Percentiles rank a stretch among this genome's conserved stretches.
Conservation (phyloP, 2,113 vertebrate genomes). For the Myodes glareolus region DNA sequence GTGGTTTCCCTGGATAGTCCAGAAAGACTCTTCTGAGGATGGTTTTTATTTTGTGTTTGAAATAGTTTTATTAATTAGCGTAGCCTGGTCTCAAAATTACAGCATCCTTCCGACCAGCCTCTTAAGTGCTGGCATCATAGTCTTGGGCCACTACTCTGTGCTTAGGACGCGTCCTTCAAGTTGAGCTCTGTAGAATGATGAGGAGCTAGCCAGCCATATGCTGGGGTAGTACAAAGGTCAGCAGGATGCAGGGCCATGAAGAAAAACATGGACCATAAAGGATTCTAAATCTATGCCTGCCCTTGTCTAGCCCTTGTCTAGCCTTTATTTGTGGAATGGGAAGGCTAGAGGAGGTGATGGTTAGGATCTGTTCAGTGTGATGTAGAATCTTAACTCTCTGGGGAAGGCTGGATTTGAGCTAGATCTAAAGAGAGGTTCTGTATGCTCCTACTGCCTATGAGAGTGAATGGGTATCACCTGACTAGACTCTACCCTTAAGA, state of each 20-base stretch:
- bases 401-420: neutral
- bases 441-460: neutral
- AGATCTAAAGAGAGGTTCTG: neutral
- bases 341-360: neutral
- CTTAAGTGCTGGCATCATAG: neutral
- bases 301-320: accelerated
- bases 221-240: neutral
- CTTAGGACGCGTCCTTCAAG: neutral
- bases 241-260: neutral
- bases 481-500: too few relatives aligned
- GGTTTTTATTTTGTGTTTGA: neutral
- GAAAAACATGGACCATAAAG: neutral
- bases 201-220: neutral
- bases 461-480: neutral
- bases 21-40: neutral
- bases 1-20: neutral
- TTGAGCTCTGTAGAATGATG: neutral
- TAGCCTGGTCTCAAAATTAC: neutral
- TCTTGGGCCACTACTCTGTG: neutral
- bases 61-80: neutral
- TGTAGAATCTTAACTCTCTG: neutral
- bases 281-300: neutral
- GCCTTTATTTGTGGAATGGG: neutral
- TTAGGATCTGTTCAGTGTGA: neutral
- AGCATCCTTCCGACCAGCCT: neutral